A percentile compares a stretch with the other conserved stretches of the same genome.
phyloP scores from a whole-genome alignment of 2,113 vertebrate species.

The Pseudorectes ferrugineus region DNA sequence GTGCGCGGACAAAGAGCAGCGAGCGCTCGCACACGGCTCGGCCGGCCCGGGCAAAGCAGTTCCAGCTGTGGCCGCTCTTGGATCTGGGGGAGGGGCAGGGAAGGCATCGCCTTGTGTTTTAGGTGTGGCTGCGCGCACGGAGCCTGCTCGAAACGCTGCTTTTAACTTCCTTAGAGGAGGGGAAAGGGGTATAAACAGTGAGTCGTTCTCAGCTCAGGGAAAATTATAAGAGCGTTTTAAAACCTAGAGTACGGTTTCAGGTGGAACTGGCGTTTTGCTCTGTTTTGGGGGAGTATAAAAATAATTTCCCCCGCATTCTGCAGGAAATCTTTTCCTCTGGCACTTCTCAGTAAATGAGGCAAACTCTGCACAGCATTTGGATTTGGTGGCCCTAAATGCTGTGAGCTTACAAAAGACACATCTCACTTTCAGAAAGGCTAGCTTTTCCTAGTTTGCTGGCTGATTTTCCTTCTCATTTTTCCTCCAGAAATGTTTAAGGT shows the following conservation, averaged over 20 bases:
- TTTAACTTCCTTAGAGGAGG: conserved; percentile 53
- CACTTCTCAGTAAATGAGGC: not conserved
- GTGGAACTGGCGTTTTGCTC: not conserved
- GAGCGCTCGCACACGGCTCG: conserved; percentile 62
- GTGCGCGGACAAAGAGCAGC: conserved; percentile 77
- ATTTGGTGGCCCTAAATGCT: not conserved
- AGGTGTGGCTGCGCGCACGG: conserved; percentile 68
- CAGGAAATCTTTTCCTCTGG: not conserved
- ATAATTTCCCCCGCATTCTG: not conserved
- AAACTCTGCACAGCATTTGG: not conserved
- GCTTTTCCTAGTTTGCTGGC: not conserved
- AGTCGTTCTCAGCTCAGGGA: conserved; percentile 9
- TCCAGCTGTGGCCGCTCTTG: conserved; percentile 76
- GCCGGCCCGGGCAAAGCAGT: conserved; percentile 66
- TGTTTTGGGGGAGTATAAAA: not conserved
- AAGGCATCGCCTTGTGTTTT: conserved; percentile 58
- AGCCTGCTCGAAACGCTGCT: conserved; percentile 24
- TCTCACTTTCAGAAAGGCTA: not conserved
- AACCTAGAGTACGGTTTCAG: not conserved
- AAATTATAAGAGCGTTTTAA: conserved; percentile 14
- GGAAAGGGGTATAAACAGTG: conserved; percentile 19
- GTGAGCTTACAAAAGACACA: not conserved
- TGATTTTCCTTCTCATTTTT: not conserved
- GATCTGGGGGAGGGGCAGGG: conserved; percentile 18
- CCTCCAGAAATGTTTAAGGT: not conserved